Evolutionary conservation across 2,113 vertebrate genomes (phyloP).

Genomic region (Rynchops niger): DNA sequence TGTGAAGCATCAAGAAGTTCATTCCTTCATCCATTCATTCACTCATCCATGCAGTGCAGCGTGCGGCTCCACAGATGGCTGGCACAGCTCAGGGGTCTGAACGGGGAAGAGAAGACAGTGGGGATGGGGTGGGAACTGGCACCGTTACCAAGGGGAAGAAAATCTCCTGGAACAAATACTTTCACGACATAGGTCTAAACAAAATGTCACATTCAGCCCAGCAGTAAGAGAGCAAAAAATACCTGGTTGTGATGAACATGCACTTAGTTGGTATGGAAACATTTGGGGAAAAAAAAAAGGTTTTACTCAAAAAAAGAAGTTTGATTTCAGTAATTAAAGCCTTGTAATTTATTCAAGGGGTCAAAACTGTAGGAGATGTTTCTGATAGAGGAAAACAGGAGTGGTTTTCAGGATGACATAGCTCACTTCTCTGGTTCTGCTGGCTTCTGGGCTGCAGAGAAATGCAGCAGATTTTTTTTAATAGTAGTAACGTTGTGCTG

Average conservation of each 20-base stretch:
- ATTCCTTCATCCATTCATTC: no score
- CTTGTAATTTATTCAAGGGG: not conserved
- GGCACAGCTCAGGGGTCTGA: not conserved
- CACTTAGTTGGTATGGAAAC: not conserved
- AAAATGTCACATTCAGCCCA: not conserved
- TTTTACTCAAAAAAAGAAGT: not conserved
- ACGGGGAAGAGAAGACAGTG: not conserved
- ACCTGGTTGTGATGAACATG: not conserved
- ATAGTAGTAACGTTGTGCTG: not conserved
- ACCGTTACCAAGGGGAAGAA: not conserved
- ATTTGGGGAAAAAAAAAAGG: rapidly evolving
- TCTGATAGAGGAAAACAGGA: not conserved
- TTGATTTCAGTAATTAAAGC: not conserved
- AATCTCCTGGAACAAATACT: not conserved
- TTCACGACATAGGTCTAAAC: not conserved
- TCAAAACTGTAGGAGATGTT: not conserved
- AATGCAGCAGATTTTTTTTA: not conserved
- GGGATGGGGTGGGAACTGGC: not conserved
- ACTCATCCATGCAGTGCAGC: not conserved
- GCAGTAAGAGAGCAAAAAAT: not conserved
- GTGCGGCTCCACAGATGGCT: rapidly evolving
- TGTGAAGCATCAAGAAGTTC: not conserved
- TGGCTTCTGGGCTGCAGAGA: not conserved
- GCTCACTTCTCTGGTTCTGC: not conserved
- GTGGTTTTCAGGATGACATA: not conserved